These are phyloP conservation scores for Nycteola revayana DNA, from an alignment of 2,888 invertebrate genomes.

Conservation along the genomic window DNA sequence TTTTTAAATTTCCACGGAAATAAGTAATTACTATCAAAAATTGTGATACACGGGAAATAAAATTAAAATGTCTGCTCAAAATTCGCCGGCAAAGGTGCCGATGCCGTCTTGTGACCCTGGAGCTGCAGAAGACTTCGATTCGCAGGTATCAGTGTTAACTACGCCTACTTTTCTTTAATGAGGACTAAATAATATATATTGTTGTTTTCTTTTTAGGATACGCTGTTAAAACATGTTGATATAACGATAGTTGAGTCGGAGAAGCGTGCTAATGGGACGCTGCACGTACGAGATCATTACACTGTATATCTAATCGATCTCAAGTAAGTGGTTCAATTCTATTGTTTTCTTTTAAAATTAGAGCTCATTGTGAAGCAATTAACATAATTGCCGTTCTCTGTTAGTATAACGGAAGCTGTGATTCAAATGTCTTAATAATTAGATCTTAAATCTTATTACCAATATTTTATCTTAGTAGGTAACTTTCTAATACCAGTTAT, in stretches of 20 bases:
- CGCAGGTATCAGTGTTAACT: conserved; percentile 51
- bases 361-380: conserved; percentile 36
- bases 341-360: conserved; percentile 50
- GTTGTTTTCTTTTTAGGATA: conserved; percentile 76
- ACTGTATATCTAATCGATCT: conserved; percentile 90
- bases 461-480: too few species aligned
- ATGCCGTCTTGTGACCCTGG: conserved; percentile 55
- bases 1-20: conserved; percentile 14
- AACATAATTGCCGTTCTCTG: conserved; percentile 21
- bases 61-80: conserved; percentile 53
- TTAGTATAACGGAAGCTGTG: conserved; percentile 1
- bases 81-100: conserved; percentile 56
- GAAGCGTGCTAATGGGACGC: conserved; percentile 87
- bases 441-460: too few species aligned
- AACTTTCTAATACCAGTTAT: too few species aligned
- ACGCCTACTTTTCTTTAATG: conserved; percentile 57
- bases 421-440: conserved; percentile 12
- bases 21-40: conserved; percentile 3
- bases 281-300: conserved; percentile 89
- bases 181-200: conserved; percentile 12
- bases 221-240: conserved; percentile 86
- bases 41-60: conserved; percentile 7
- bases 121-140: conserved; percentile 64
- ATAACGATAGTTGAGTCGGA: conserved; percentile 89
- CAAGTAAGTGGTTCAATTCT: conserved; percentile 80